Percentiles rank a stretch among this genome's conserved stretches.
These are phyloP conservation scores for Litocranius walleri DNA, from an alignment of 2,113 vertebrate species.

Conservation along the genomic window DNA sequence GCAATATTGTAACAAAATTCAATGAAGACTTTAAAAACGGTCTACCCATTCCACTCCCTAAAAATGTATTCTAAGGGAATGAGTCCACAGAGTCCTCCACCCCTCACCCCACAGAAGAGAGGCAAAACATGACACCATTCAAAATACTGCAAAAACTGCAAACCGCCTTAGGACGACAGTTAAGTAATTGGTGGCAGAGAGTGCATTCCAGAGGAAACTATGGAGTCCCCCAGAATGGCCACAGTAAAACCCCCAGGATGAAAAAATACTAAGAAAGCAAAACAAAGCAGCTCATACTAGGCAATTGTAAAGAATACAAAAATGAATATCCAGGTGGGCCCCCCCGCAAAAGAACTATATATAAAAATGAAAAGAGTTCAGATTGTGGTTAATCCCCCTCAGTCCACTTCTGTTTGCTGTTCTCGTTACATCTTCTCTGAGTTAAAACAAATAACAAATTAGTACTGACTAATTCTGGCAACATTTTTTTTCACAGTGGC, in stretches of 20 bases:
- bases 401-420: background rate
- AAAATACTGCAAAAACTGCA: background rate
- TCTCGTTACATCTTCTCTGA: background rate
- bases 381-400: background rate
- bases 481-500: background rate
- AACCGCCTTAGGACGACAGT: background rate
- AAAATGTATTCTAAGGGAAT: background rate
- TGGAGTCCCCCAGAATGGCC: rapidly evolving
- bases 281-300: background rate
- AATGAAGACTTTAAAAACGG: background rate
- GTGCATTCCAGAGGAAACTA: background rate
- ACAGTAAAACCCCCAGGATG: background rate
- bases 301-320: rapidly evolving
- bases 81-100: rapidly evolving
- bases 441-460: background rate
- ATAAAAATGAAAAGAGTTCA: background rate
- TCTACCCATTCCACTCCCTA: background rate
- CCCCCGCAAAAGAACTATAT: background rate
- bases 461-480: background rate
- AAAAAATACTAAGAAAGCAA: background rate
- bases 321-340: rapidly evolving
- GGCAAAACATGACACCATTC: background rate
- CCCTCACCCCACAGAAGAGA: background rate
- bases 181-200: background rate
- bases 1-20: background rate